Conservation (phyloP, 2,888 invertebrate species). For the Scaeva pyrastri region DNA sequence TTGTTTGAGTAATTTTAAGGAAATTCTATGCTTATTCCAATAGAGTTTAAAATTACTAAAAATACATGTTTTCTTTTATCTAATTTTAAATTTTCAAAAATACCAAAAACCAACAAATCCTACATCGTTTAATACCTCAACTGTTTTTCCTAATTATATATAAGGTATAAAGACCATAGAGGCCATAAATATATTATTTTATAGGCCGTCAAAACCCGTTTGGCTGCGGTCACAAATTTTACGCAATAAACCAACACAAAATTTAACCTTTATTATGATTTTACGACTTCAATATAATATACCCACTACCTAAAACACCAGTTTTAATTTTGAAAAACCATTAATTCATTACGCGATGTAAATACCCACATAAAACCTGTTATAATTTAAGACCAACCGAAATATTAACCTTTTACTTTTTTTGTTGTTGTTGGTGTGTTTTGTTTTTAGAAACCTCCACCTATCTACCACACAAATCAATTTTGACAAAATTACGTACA, state of each 20-base stretch:
- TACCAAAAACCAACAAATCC: not conserved
- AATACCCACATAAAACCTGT: constrained; percentile 9
- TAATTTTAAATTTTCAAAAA: not conserved
- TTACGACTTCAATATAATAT: not conserved
- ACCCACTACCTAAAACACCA: no score
- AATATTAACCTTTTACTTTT: constrained; percentile 11
- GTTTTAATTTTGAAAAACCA: constrained; percentile 8
- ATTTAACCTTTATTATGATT: not conserved
- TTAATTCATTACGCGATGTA: constrained; percentile 15
- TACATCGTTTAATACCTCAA: no score
- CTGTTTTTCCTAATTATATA: no score
- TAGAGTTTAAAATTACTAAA: no score
- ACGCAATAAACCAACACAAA: no score
- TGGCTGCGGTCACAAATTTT: no score
- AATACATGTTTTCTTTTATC: not conserved
- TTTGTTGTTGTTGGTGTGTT: not conserved
- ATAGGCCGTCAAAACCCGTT: no score
- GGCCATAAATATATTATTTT: no score
- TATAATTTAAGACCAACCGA: not conserved
- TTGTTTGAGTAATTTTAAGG: no score
- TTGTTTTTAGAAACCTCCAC: constrained; percentile 3
- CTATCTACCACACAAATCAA: constrained; percentile 22
- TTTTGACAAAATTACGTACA: constrained; percentile 23
- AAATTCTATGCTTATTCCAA: not conserved
- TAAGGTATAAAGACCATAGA: no score